phyloP scores from a whole-genome alignment of 2,113 vertebrate species.

The Neofelis nebulosa region DNA sequence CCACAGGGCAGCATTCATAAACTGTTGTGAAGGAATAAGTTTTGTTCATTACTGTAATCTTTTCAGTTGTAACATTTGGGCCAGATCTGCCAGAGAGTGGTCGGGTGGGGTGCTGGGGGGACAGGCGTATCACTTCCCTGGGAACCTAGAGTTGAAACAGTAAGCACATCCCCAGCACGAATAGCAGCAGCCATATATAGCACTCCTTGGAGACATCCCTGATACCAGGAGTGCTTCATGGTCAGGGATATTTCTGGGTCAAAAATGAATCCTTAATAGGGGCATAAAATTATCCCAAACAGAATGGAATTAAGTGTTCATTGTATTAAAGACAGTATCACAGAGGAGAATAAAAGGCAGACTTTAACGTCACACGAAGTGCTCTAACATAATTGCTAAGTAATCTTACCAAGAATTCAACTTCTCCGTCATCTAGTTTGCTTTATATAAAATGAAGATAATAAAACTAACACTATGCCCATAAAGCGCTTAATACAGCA shows the following conservation, averaged over 20 bases:
- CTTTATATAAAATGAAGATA: slow-evolving; percentile 34
- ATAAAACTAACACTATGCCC: not conserved
- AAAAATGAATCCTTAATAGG: slow-evolving; percentile 7
- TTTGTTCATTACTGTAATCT: not conserved
- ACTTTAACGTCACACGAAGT: not conserved
- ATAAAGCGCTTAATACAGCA: not conserved
- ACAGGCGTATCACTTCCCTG: not conserved
- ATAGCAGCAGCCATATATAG: not conserved
- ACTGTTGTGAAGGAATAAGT: not conserved
- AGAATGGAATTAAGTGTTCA: not conserved
- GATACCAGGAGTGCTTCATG: not conserved
- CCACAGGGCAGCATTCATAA: not conserved
- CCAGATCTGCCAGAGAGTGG: not conserved
- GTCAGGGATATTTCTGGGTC: not conserved
- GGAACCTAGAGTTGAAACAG: not conserved
- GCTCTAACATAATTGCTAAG: not conserved
- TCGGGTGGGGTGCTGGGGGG: fast-evolving
- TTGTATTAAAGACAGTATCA: not conserved
- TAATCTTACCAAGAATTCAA: slow-evolving; percentile 20
- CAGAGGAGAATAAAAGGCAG: slow-evolving; percentile 29
- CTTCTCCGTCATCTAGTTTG: slow-evolving; percentile 7
- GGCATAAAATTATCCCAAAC: slow-evolving; percentile 54
- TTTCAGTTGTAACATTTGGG: not conserved
- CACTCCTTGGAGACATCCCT: not conserved
- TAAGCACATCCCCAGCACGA: not conserved